These are phyloP conservation scores for Lepus timidus DNA, from an alignment of 2,113 vertebrate species.

Conservation along the genomic window DNA sequence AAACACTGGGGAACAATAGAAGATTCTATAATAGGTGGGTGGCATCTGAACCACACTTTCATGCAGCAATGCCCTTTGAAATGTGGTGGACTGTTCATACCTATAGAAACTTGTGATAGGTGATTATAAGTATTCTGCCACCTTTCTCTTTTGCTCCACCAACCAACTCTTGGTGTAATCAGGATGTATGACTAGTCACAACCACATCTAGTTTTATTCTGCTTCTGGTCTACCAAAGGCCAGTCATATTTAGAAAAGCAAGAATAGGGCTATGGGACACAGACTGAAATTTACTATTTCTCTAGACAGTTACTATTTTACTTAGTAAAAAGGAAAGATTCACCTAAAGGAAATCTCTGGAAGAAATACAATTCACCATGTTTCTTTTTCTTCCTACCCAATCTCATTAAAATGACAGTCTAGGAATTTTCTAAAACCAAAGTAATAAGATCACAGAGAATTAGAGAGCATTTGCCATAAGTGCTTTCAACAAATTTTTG, in stretches of 20 bases:
- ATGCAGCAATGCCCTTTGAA: slow-evolving; percentile 33
- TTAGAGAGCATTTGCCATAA: slow-evolving; percentile 55
- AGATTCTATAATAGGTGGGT: neutral
- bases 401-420: slow-evolving; percentile 54
- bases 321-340: slow-evolving; percentile 44
- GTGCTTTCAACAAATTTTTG: slow-evolving; percentile 72
- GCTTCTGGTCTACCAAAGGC: neutral
- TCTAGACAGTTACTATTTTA: slow-evolving; percentile 41
- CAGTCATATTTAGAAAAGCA: slow-evolving; percentile 28
- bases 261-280: slow-evolving; percentile 7
- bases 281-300: slow-evolving; percentile 4
- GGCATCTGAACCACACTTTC: neutral
- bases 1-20: neutral
- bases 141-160: neutral
- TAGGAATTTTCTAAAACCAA: slow-evolving; percentile 24
- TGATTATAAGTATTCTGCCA: neutral
- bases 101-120: neutral
- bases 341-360: slow-evolving; percentile 10
- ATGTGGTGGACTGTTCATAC: neutral
- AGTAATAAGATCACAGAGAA: slow-evolving; percentile 66
- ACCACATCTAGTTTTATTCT: slow-evolving; percentile 24
- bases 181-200: neutral
- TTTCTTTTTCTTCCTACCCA: slow-evolving; percentile 39
- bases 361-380: slow-evolving; percentile 18
- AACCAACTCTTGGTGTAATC: neutral